phyloP scores from a whole-genome alignment of 2,888 invertebrate species.

The Parnassius mnemosyne region DNA sequence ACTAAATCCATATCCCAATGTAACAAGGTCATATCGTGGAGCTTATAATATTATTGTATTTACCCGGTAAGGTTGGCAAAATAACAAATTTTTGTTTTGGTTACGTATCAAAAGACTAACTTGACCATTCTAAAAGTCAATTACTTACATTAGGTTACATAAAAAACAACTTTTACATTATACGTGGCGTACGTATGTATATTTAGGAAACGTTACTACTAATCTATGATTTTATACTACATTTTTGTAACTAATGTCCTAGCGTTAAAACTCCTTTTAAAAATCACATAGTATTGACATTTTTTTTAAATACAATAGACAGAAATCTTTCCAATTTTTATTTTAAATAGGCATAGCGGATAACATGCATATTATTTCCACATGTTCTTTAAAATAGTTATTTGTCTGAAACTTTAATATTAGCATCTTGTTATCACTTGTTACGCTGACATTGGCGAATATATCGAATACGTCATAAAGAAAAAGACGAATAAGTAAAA shows the following conservation, averaged over 20 bases:
- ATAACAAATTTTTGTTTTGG: slow-evolving; percentile 34
- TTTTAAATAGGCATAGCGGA: too few relatives aligned
- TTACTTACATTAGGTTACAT: slow-evolving; percentile 59
- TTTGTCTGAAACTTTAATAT: too few relatives aligned
- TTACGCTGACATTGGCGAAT: too few relatives aligned
- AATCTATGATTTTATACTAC: slow-evolving; percentile 21
- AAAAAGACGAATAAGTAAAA: too few relatives aligned
- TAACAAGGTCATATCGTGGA: slow-evolving; percentile 55
- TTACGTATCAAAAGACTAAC: slow-evolving; percentile 42
- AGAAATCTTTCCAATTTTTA: too few relatives aligned
- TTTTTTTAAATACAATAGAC: too few relatives aligned
- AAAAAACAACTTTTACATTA: slow-evolving; percentile 33
- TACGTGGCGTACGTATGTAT: slow-evolving; percentile 37
- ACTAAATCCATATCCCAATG: slow-evolving; percentile 44
- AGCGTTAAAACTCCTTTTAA: neutral
- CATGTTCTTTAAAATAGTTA: too few relatives aligned
- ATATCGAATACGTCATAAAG: too few relatives aligned
- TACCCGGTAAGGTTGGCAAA: slow-evolving; percentile 37
- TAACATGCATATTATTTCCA: too few relatives aligned
- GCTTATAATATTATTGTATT: slow-evolving; percentile 34
- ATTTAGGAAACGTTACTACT: slow-evolving; percentile 49
- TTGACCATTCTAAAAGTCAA: slow-evolving; percentile 68
- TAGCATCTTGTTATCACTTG: too few relatives aligned
- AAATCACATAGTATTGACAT: too few relatives aligned
- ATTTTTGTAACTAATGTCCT: neutral